Conservation (phyloP, 2,113 vertebrate species). For the Pelecanus crispus region DNA sequence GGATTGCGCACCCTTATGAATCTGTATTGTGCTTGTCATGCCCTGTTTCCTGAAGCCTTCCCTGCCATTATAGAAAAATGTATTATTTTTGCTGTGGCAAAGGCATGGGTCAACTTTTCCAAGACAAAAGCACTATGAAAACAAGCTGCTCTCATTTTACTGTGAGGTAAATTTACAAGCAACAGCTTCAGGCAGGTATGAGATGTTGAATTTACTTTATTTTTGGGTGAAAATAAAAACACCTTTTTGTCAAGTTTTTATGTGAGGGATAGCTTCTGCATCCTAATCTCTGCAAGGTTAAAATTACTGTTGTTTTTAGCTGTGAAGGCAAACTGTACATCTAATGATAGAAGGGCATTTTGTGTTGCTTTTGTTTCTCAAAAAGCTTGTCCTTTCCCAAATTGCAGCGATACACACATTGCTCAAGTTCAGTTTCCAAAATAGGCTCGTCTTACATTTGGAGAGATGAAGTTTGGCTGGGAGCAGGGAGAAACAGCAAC, state of each 20-base stretch:
- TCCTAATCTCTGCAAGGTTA: background rate
- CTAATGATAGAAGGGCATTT: background rate
- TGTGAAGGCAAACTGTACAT: background rate
- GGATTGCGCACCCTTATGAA: background rate
- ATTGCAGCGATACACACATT: background rate
- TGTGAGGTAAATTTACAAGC: background rate
- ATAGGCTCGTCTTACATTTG: constrained; percentile 12
- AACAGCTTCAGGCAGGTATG: background rate
- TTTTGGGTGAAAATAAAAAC: background rate
- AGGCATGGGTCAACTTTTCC: background rate
- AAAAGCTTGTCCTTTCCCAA: background rate
- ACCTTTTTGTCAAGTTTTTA: background rate
- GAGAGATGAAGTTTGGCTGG: constrained; percentile 17
- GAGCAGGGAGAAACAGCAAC: background rate
- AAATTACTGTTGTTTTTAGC: background rate
- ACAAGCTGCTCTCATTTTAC: background rate
- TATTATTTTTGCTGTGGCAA: background rate
- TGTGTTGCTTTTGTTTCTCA: background rate
- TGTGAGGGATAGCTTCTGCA: background rate
- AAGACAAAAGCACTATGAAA: background rate
- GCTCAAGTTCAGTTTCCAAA: constrained; percentile 41
- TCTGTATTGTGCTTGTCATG: background rate
- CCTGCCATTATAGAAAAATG: background rate
- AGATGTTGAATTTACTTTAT: background rate
- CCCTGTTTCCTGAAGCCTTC: background rate